Conservation (phyloP, 2,888 invertebrate species). For the Lithophane leautieri region DNA sequence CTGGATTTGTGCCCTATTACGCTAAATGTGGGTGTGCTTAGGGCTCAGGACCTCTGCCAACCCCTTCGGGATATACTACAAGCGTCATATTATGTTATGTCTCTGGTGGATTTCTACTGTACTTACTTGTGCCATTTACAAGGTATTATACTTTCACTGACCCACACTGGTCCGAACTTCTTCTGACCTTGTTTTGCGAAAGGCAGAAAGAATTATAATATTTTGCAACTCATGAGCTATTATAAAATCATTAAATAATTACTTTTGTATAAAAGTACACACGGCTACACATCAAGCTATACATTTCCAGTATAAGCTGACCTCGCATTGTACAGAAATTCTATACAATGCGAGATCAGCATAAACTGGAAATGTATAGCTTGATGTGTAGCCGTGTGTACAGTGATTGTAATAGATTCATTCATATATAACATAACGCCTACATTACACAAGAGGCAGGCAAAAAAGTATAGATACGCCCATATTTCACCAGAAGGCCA, state of each 20-base stretch:
- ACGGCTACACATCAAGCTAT: no score
- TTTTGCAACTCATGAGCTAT: slow-evolving; percentile 26
- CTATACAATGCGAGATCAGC: no score
- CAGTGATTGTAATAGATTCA: neutral
- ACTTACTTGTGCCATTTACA: neutral
- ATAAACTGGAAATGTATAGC: no score
- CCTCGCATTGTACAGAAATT: no score
- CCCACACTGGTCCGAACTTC: slow-evolving; percentile 23
- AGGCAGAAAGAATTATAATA: slow-evolving; percentile 25
- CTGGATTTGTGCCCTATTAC: no score
- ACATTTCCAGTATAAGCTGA: no score
- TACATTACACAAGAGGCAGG: neutral
- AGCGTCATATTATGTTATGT: neutral
- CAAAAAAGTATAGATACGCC: neutral
- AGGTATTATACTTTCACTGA: slow-evolving; percentile 51
- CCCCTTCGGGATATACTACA: neutral
- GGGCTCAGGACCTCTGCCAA: neutral
- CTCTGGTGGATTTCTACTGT: neutral
- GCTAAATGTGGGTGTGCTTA: neutral
- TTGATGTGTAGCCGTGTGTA: no score
- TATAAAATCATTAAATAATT: slow-evolving; percentile 11
- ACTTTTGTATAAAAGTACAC: neutral
- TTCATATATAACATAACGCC: no score
- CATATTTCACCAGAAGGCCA: neutral
- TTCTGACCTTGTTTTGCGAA: slow-evolving; percentile 53